Evolutionary conservation across 2,113 vertebrate species (phyloP).

Genomic region (Gobiocypris rarus): DNA sequence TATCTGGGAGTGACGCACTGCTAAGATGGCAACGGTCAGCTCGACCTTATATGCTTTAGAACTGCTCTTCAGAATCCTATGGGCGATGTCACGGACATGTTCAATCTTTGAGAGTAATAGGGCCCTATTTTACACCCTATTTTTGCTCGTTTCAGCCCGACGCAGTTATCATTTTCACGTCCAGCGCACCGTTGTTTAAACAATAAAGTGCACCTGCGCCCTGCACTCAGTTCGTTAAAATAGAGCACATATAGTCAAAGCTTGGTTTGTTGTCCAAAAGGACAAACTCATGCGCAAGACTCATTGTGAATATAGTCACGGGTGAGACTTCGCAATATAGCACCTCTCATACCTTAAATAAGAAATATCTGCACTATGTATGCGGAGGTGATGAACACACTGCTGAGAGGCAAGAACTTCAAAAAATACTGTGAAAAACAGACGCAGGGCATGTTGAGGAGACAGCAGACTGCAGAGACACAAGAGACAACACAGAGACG

Average conservation of each 20-base stretch:
- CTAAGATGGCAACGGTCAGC: no score
- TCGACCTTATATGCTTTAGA: no score
- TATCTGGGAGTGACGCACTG: no score
- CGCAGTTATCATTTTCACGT: no score
- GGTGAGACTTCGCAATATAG: conserved; percentile 2
- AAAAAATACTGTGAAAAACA: conserved; percentile 3
- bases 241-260: background rate
- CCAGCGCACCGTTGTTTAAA: no score
- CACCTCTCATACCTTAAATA: conserved; percentile 15
- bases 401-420: conserved; percentile 18
- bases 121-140: no score
- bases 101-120: background rate
- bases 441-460: background rate
- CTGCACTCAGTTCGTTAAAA: no score
- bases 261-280: no score
- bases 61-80: no score
- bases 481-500: background rate
- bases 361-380: background rate
- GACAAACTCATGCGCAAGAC: background rate
- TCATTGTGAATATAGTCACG: background rate
- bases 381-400: background rate
- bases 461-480: background rate
- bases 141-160: no score
- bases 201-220: no score
- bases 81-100: no score